Evolutionary conservation across 2,888 invertebrate genomes (phyloP), one percentile per base, ranked within the genome.

Genomic region (Aleiodes leptofemur): DNA sequence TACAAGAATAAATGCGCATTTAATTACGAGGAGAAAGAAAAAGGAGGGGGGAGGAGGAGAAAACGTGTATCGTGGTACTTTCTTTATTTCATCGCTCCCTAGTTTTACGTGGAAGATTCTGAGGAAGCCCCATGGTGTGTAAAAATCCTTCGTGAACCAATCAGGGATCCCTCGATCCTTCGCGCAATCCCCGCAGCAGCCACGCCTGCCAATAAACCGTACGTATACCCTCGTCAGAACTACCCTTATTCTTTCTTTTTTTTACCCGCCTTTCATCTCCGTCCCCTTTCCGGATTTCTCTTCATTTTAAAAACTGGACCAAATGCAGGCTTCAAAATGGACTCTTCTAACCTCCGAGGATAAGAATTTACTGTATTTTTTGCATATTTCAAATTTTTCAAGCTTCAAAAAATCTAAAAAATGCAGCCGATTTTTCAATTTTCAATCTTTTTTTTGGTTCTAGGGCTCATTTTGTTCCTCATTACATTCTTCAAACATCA

Each of bases 171-270:
- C 84, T 83, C 83, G 83, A 29, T 84, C 87, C 83, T 82, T 82
- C 76, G 70, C 61, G 81, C 82, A 83, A 80, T 82, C 86, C 84
- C 76, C 74, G 79, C 86, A 84, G 79, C 86, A 84, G 87, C 89
- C 89, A 89, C 89, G 89, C 89, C 89, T 89, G 89, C 89, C 88
- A 87, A 88, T 89, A 88, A 87, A 87, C 85, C 86, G 84, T 86
- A 85, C 82, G 83, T 85, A 68, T 66, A 87, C 87, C 86, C 87
- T 87, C 87, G 87, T 86, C 87, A 82, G 79, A 79, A 76, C 81
- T 79, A 82, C 81, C 82, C 80, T 81, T 79, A 78, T 77, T 73
- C 74, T 79, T 77, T 73, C 73, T 79, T 79, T 78, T 81, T 77
- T 43, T 79, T 77, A 79, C 77, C 79, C 82, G 79, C 80, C 81